phyloP scores from a whole-genome alignment of 2,797 vertebrate genomes.

The Vireo griseus region DNA sequence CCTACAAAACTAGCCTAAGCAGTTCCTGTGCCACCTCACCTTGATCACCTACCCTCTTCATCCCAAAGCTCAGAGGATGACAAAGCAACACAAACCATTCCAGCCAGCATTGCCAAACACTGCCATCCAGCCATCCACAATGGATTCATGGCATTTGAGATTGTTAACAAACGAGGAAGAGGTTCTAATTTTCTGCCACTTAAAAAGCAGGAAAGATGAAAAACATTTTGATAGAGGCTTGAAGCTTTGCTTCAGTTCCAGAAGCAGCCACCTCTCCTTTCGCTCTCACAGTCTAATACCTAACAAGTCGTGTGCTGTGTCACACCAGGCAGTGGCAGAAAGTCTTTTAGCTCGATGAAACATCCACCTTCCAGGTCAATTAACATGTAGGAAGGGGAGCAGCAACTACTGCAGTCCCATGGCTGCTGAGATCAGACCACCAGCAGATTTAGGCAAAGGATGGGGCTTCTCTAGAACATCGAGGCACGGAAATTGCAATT shows the following conservation, averaged over 20 bases:
- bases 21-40: background rate
- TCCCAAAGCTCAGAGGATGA: rapidly evolving
- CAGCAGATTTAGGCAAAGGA: background rate
- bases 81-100: background rate
- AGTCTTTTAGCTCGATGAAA: background rate
- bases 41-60: background rate
- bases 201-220: background rate
- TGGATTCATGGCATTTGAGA: background rate
- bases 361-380: background rate
- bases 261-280: background rate
- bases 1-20: background rate
- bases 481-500: background rate
- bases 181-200: background rate
- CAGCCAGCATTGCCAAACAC: background rate
- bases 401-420: background rate
- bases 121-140: background rate
- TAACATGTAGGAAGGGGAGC: background rate
- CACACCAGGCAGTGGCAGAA: background rate
- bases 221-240: background rate
- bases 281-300: background rate
- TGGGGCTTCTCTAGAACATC: background rate
- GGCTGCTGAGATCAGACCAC: background rate
- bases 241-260: background rate
- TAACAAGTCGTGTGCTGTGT: background rate
- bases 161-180: background rate